phyloP scores from a whole-genome alignment of 2,797 vertebrate species.

The Aldrovandia affinis region DNA sequence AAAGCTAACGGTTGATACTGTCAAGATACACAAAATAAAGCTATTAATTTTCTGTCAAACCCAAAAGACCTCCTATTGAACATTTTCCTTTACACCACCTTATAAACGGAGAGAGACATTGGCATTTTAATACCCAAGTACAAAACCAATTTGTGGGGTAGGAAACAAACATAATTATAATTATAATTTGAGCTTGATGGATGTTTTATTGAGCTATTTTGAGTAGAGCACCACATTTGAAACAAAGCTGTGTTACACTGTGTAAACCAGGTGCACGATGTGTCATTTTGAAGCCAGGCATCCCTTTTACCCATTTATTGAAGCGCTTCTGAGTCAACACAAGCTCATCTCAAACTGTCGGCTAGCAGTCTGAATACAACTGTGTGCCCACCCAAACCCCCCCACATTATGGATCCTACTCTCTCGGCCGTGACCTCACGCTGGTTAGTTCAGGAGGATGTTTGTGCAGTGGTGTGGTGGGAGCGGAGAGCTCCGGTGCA shows the following conservation, averaged over 20 bases:
- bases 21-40: conserved; percentile 45
- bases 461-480: too few relatives aligned
- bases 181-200: conserved; percentile 53
- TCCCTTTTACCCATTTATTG: neutral
- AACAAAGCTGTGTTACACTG: neutral
- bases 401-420: conserved; percentile 4
- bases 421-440: conserved; percentile 25
- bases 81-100: conserved; percentile 21
- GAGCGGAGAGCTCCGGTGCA: too few relatives aligned
- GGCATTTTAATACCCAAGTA: conserved; percentile 45
- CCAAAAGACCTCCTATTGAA: conserved; percentile 30
- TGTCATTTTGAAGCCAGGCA: neutral
- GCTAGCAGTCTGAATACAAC: neutral
- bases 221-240: conserved; percentile 44
- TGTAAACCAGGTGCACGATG: neutral
- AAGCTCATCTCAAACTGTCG: conserved; percentile 1
- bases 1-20: conserved; percentile 55
- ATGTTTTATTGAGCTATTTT: conserved; percentile 51
- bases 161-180: conserved; percentile 55
- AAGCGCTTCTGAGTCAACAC: neutral
- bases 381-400: neutral
- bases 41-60: conserved; percentile 46
- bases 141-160: conserved; percentile 62
- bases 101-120: conserved; percentile 46
- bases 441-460: conserved; percentile 29